Conservation (phyloP, 1,140 invertebrate species). For the Drosophila obscura region DNA sequence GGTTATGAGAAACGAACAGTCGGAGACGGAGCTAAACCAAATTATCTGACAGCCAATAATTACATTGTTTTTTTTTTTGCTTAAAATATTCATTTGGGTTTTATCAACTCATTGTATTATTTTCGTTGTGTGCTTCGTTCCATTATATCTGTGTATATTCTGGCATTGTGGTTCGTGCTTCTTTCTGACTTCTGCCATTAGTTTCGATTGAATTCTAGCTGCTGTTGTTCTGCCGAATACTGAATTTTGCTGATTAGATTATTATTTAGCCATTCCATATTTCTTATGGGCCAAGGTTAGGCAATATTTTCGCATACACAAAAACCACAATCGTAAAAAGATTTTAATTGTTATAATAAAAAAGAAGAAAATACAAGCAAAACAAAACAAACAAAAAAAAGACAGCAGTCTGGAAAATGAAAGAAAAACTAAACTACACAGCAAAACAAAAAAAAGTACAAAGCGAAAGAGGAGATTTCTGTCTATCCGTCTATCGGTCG, state of each 20-base stretch:
- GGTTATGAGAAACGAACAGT: conserved; percentile 12
- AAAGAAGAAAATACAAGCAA: conserved; percentile 1
- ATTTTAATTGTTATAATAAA: conserved; percentile 46
- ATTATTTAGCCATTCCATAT: neutral
- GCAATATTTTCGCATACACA: neutral
- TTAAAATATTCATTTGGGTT: too few relatives aligned
- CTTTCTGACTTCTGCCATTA: too few relatives aligned
- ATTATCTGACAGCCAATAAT: conserved; percentile 7
- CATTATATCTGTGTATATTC: too few relatives aligned
- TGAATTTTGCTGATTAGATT: conserved; percentile 19
- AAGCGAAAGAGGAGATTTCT: too few relatives aligned
- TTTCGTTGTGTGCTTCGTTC: too few relatives aligned
- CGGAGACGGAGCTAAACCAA: neutral
- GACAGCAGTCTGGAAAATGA: conserved; percentile 20
- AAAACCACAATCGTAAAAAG: conserved; percentile 32
- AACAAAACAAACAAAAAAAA: neutral
- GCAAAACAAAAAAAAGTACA: conserved; percentile 2
- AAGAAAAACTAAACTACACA: conserved; percentile 15
- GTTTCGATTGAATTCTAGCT: neutral
- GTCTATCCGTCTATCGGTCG: too few relatives aligned
- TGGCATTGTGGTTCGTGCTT: too few relatives aligned
- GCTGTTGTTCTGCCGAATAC: too few relatives aligned
- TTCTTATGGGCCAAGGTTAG: conserved; percentile 20
- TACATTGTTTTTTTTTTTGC: neutral
- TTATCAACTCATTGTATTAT: too few relatives aligned